phyloP scores from a whole-genome alignment of 2,113 vertebrate genomes.

The Triplophysa rosa region DNA sequence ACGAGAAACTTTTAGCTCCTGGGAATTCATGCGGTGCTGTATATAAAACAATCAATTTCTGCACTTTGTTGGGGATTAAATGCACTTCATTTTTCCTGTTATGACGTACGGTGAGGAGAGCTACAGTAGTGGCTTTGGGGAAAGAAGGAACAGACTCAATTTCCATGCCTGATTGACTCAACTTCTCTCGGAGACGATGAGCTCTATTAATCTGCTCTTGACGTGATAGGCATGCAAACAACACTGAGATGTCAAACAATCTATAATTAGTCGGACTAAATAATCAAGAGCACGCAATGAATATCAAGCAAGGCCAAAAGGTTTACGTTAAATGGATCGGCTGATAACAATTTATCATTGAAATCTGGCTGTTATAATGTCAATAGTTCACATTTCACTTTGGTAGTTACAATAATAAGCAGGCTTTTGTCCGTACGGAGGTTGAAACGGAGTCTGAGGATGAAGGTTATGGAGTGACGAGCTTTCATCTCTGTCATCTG shows the following conservation, averaged over 20 bases:
- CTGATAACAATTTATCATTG: background rate
- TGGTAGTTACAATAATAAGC: background rate
- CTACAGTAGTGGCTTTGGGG: slow-evolving; percentile 27
- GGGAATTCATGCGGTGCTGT: background rate
- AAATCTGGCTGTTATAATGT: too few relatives aligned
- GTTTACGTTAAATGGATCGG: background rate
- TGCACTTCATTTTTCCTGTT: slow-evolving; percentile 14
- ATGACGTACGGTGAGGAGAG: slow-evolving; percentile 41
- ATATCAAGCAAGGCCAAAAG: slow-evolving; percentile 24
- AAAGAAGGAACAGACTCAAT: slow-evolving; percentile 10
- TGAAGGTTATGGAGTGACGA: background rate
- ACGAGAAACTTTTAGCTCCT: background rate
- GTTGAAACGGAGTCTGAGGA: background rate
- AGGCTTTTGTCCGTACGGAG: background rate
- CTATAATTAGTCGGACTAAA: slow-evolving; percentile 54
- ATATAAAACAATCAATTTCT: background rate
- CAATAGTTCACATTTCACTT: too few relatives aligned
- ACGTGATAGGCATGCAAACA: slow-evolving; percentile 50
- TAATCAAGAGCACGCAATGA: slow-evolving; percentile 5
- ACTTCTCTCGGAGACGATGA: slow-evolving; percentile 46
- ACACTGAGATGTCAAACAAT: slow-evolving; percentile 33
- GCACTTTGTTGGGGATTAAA: slow-evolving; percentile 15
- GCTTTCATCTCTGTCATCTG: background rate
- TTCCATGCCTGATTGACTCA: slow-evolving; percentile 46
- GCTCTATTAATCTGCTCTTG: slow-evolving; percentile 46